Conservation (phyloP, 2,797 vertebrate genomes). For the Hypotaenidia philippensis region DNA sequence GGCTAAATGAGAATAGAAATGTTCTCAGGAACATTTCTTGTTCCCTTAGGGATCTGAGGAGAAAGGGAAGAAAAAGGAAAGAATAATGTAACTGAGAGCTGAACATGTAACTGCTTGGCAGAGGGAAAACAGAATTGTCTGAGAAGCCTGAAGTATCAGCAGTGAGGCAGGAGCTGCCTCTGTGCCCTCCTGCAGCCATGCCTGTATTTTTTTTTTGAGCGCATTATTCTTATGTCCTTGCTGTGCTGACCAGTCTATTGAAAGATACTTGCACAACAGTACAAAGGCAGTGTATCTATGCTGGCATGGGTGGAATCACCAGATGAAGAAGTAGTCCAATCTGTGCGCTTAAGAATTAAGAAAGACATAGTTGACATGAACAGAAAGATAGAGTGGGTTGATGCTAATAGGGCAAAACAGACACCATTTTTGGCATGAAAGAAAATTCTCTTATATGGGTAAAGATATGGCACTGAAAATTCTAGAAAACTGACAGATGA, state of each 20-base stretch:
- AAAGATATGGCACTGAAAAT: slow-evolving; percentile 28
- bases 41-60: neutral
- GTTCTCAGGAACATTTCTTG: neutral
- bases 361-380: neutral
- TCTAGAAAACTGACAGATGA: slow-evolving; percentile 56
- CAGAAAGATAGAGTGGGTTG: neutral
- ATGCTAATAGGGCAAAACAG: neutral
- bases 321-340: neutral
- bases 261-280: neutral
- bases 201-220: neutral
- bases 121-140: neutral
- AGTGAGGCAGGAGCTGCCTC: neutral
- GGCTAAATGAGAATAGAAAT: slow-evolving; percentile 18
- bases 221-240: neutral
- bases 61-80: neutral
- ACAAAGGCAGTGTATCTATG: neutral
- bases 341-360: neutral
- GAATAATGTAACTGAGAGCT: neutral
- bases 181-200: neutral
- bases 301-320: neutral
- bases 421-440: neutral
- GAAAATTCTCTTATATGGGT: neutral
- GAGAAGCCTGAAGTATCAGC: neutral
- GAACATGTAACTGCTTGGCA: neutral
- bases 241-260: neutral